These are phyloP conservation scores for Baryphthengus martii DNA, from an alignment of 2,113 vertebrate genomes.

Conservation along the genomic window DNA sequence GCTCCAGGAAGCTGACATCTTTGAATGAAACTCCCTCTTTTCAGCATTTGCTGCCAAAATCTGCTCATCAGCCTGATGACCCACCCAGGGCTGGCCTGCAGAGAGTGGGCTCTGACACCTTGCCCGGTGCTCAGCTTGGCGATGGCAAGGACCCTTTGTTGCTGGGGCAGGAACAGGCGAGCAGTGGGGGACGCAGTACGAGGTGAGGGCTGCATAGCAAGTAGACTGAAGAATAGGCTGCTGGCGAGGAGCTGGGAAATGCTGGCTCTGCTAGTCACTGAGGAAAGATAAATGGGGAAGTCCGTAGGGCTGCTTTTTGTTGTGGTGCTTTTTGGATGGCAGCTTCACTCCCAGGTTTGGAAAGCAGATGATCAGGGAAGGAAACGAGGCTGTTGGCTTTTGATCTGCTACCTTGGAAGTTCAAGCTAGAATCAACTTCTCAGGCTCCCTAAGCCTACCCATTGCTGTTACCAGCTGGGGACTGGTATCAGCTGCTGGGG, in stretches of 20 bases:
- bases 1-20: background rate
- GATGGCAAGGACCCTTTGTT: fast-evolving
- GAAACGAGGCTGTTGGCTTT: background rate
- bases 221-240: background rate
- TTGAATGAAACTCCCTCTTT: background rate
- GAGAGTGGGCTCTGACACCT: background rate
- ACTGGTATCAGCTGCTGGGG: background rate
- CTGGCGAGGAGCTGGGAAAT: background rate
- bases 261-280: background rate
- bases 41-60: background rate
- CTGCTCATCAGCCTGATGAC: background rate
- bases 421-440: background rate
- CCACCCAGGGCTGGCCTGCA: background rate
- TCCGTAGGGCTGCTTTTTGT: background rate
- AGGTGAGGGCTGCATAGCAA: background rate
- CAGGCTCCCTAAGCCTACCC: background rate
- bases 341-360: background rate
- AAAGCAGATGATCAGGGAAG: background rate
- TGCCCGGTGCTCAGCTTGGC: fast-evolving
- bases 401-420: fast-evolving
- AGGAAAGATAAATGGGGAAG: background rate
- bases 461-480: background rate
- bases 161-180: fast-evolving
- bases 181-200: fast-evolving
- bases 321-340: background rate